phyloP scores from a whole-genome alignment of 2,797 vertebrate genomes.

The Phataginus tricuspis region DNA sequence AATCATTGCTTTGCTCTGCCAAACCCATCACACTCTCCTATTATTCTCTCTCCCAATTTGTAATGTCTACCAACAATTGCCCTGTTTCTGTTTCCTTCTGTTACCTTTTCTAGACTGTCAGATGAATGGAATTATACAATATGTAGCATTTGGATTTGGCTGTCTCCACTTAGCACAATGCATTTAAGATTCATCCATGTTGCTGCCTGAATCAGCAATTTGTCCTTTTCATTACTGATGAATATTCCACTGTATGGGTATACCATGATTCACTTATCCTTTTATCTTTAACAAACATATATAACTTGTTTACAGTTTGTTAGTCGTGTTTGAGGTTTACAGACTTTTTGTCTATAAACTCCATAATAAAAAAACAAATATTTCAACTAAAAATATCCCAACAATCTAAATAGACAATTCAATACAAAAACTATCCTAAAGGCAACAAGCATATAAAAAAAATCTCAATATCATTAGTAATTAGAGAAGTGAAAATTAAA shows the following conservation, averaged over 20 bases:
- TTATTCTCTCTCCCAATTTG: neutral
- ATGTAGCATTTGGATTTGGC: neutral
- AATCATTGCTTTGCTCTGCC: neutral
- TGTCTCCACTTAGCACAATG: neutral
- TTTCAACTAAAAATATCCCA: neutral
- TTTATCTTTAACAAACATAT: neutral
- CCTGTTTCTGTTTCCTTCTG: neutral
- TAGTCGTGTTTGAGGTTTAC: neutral
- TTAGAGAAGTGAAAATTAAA: neutral
- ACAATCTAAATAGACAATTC: neutral
- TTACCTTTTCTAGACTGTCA: neutral
- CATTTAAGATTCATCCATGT: neutral
- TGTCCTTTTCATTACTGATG: neutral
- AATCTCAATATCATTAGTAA: neutral
- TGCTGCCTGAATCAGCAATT: neutral
- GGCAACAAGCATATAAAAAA: neutral
- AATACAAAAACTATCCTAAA: neutral
- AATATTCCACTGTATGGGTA: neutral
- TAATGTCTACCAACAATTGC: neutral
- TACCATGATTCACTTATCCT: neutral
- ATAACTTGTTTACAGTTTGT: neutral
- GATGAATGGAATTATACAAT: neutral
- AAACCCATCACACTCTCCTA: neutral
- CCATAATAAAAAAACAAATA: neutral
- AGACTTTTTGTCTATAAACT: neutral